Evolutionary conservation across 2,113 vertebrate genomes (phyloP).

Genomic region (Caretta caretta): DNA sequence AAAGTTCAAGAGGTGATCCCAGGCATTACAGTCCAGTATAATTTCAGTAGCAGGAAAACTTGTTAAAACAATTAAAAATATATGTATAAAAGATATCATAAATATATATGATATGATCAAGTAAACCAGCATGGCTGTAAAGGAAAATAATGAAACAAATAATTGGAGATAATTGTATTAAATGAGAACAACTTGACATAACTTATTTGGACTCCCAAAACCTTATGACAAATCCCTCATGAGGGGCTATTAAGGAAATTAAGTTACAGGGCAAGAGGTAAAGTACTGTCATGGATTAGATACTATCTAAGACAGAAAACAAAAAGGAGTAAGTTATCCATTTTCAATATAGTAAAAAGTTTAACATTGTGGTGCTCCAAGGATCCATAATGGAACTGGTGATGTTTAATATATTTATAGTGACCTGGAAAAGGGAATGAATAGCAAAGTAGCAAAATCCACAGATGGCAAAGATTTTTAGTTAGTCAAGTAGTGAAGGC

Average conservation of each 20-base stretch:
- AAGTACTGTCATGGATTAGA: neutral
- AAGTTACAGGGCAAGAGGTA: neutral
- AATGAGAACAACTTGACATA: neutral
- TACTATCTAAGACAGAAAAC: neutral
- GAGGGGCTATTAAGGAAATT: neutral
- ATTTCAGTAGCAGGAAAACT: neutral
- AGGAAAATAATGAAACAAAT: neutral
- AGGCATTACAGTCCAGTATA: neutral
- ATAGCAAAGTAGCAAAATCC: neutral
- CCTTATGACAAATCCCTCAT: neutral
- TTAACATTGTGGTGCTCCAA: neutral
- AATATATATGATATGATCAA: rapidly evolving
- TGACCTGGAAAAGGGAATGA: neutral
- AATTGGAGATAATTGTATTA: neutral
- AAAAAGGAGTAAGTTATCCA: conserved; percentile 9
- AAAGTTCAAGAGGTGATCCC: neutral
- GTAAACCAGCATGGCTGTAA: neutral
- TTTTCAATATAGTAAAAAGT: neutral
- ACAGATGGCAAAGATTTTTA: neutral
- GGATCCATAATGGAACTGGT: neutral
- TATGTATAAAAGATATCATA: neutral
- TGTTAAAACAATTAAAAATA: neutral
- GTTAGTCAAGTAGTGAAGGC: neutral
- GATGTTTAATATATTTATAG: neutral
- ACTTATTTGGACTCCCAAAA: neutral